Conservation (phyloP, 2,888 invertebrate species). For the Macrophya annulata region DNA sequence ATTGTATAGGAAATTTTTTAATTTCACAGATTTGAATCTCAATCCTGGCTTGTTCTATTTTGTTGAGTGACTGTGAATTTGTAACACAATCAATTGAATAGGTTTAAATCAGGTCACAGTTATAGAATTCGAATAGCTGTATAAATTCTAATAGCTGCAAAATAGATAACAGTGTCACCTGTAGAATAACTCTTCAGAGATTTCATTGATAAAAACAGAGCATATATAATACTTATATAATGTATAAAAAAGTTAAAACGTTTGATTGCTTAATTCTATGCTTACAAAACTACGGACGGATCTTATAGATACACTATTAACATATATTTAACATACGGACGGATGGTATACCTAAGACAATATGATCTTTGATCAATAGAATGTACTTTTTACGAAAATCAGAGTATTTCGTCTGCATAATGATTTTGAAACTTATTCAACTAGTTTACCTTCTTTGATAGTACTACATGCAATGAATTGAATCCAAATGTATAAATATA, state of each 20-base stretch:
- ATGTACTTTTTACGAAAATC: background rate
- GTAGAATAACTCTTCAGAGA: background rate
- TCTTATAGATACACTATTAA: conserved; percentile 55
- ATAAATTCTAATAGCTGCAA: background rate
- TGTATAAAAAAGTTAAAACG: conserved; percentile 34
- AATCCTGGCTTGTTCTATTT: background rate
- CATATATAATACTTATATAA: background rate
- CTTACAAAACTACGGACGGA: conserved; percentile 52
- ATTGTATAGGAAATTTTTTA: background rate
- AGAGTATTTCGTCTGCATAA: background rate
- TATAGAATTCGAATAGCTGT: background rate
- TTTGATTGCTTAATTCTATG: conserved; percentile 31
- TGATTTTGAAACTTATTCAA: background rate
- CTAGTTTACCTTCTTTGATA: background rate
- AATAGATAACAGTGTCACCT: background rate
- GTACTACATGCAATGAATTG: background rate
- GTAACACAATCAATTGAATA: background rate
- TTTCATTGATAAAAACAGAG: conserved; percentile 24
- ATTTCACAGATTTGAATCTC: background rate
- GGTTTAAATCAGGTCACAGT: background rate
- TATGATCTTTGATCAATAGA: conserved; percentile 26
- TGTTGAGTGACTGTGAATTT: background rate
- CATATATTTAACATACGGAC: conserved; percentile 51
- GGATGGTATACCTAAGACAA: conserved; percentile 26
- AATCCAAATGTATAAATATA: conserved; percentile 8